Percentiles rank a stretch among this genome's conserved stretches.
These are phyloP conservation scores for Limosa lapponica DNA, from an alignment of 2,797 vertebrate species.

Conservation along the genomic window DNA sequence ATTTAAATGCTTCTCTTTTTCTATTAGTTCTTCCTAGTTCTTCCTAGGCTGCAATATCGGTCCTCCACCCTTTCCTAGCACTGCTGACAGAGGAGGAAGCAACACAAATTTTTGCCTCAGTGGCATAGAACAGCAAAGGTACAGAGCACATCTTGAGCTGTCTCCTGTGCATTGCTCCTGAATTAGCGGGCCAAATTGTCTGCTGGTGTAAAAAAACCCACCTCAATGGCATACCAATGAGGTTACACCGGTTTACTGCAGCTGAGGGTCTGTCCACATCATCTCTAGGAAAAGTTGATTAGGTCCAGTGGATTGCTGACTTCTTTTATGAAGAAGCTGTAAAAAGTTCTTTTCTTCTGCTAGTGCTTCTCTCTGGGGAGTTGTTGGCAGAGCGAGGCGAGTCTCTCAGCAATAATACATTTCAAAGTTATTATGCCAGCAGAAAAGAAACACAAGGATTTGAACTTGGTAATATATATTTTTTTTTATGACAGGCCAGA, in stretches of 20 bases:
- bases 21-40: not conserved
- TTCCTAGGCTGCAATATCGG: not conserved
- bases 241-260: not conserved
- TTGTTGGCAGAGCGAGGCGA: conserved; percentile 67
- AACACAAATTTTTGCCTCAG: not conserved
- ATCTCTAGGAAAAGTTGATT: conserved; percentile 56
- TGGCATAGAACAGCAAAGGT: not conserved
- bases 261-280: not conserved
- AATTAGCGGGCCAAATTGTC: not conserved
- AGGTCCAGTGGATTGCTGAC: conserved; percentile 63
- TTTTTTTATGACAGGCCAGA: conserved; percentile 68
- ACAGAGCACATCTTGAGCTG: not conserved
- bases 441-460: conserved; percentile 71
- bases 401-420: conserved; percentile 68
- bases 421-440: conserved; percentile 73
- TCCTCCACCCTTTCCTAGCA: not conserved
- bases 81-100: conserved; percentile 14
- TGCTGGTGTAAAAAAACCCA: not conserved
- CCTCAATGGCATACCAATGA: not conserved
- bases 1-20: conserved; percentile 34
- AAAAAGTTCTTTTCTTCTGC: conserved; percentile 71
- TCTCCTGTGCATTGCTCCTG: not conserved
- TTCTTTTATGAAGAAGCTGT: conserved; percentile 66
- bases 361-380: conserved; percentile 60
- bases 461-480: conserved; percentile 54